A percentile compares a stretch with the other conserved stretches of the same genome.
Evolutionary conservation across 2,888 invertebrate genomes (phyloP).

Genomic region (Metalampra italica): DNA sequence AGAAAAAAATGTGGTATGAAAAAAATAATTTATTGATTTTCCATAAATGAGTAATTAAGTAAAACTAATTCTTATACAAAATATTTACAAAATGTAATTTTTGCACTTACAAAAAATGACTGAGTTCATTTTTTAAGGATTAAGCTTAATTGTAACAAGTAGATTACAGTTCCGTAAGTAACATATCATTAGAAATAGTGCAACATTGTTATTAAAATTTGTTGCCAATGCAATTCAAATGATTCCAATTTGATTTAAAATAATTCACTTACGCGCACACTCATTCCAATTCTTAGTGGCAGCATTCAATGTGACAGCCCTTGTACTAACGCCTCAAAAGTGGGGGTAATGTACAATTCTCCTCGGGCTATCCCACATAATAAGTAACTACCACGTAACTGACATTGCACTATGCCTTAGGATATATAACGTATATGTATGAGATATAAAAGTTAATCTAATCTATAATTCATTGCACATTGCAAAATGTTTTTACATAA

Average conservation of each 20-base stretch:
- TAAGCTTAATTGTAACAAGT: slow-evolving; percentile 1
- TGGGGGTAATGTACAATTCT: too few species aligned
- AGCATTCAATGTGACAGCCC: too few species aligned
- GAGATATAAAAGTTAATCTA: neutral
- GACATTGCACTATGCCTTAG: too few species aligned
- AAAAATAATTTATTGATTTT: slow-evolving; percentile 27
- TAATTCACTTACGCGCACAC: too few species aligned
- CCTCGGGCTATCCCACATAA: too few species aligned
- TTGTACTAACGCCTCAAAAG: too few species aligned
- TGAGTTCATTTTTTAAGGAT: slow-evolving; percentile 16
- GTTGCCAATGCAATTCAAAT: too few species aligned
- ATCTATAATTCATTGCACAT: slow-evolving; percentile 23
- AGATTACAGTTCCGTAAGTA: neutral
- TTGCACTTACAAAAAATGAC: slow-evolving; percentile 16
- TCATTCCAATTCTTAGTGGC: too few species aligned
- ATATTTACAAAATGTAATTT: slow-evolving; percentile 46
- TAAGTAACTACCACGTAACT: too few species aligned
- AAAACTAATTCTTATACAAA: slow-evolving; percentile 30
- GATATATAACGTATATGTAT: neutral
- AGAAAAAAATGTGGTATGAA: slow-evolving; percentile 2
- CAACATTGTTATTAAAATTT: neutral
- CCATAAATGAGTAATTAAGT: slow-evolving; percentile 10
- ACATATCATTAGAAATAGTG: neutral
- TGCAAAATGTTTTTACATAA: slow-evolving; percentile 27
- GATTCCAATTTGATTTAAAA: too few species aligned